Evolutionary conservation across 2,888 invertebrate species (phyloP).

Genomic region (Melolontha melolontha): DNA sequence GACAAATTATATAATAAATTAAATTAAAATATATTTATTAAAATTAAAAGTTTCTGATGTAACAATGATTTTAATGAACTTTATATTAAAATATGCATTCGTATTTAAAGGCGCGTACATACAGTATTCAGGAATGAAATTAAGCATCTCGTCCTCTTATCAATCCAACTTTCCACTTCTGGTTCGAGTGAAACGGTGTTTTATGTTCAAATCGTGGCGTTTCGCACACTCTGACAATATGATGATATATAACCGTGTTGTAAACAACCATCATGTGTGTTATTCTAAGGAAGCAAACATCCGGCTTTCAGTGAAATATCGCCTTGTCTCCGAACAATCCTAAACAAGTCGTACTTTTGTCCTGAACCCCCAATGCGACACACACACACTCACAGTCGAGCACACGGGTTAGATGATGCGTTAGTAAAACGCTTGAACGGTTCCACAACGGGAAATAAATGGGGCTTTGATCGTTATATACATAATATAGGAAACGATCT

Average conservation of each 20-base stretch:
- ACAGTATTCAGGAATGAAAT: neutral
- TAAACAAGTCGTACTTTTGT: constrained; percentile 65
- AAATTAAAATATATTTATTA: too few relatives aligned
- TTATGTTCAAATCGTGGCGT: constrained; percentile 21
- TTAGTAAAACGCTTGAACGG: constrained; percentile 63
- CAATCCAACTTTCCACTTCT: neutral
- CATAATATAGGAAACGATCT: constrained; percentile 56
- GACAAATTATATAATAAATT: too few relatives aligned
- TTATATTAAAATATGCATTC: too few relatives aligned
- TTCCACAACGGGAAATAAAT: constrained; percentile 62
- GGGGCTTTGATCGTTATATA: constrained; percentile 61
- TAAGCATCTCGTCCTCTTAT: neutral
- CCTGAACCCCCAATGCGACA: constrained; percentile 50
- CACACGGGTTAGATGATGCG: constrained; percentile 61
- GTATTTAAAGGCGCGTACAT: too few relatives aligned
- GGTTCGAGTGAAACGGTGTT: constrained; percentile 22
- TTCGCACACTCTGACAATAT: constrained; percentile 53
- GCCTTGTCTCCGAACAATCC: constrained; percentile 63
- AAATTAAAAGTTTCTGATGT: too few relatives aligned
- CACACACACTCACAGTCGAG: constrained; percentile 10
- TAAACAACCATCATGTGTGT: constrained; percentile 64
- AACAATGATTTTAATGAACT: too few relatives aligned
- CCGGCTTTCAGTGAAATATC: constrained; percentile 65
- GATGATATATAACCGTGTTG: constrained; percentile 60
- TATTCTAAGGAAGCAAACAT: constrained; percentile 66